Evolutionary conservation across 2,797 vertebrate species (phyloP).

Genomic region (Masticophis lateralis): DNA sequence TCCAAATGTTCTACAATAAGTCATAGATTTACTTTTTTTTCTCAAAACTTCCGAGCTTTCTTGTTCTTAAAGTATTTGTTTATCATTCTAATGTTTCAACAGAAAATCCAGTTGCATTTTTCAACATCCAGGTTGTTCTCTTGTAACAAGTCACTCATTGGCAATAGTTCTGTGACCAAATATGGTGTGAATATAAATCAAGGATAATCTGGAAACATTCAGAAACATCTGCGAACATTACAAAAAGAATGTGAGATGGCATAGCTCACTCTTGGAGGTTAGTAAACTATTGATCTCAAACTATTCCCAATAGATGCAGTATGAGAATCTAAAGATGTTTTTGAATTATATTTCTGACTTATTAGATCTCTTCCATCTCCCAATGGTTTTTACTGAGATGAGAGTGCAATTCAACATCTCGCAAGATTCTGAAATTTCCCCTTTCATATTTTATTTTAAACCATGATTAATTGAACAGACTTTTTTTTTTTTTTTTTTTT

Average conservation of each 20-base stretch:
- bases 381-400: slow-evolving; percentile 30
- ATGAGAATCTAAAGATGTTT: slow-evolving; percentile 36
- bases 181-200: slow-evolving; percentile 22
- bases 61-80: slow-evolving; percentile 12
- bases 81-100: slow-evolving; percentile 15
- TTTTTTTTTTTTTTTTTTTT: slow-evolving; percentile 25
- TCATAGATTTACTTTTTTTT: not conserved
- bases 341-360: slow-evolving; percentile 17
- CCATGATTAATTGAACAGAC: slow-evolving; percentile 12
- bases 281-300: not conserved
- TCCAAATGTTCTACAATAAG: not conserved
- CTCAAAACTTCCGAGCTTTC: slow-evolving; percentile 12
- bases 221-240: slow-evolving; percentile 27
- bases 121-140: not conserved
- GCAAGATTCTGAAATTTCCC: slow-evolving; percentile 20
- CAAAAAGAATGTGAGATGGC: slow-evolving; percentile 2
- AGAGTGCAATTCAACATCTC: slow-evolving; percentile 31
- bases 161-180: slow-evolving; percentile 19
- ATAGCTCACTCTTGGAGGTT: slow-evolving; percentile 22
- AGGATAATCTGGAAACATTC: slow-evolving; percentile 27
- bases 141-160: slow-evolving; percentile 17
- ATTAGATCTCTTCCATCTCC: slow-evolving; percentile 16
- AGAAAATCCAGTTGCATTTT: slow-evolving; percentile 17
- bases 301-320: slow-evolving; percentile 20
- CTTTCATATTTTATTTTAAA: slow-evolving; percentile 34